A percentile compares a stretch with the other conserved stretches of the same genome.
These are phyloP conservation scores for Carcina quercana DNA, from an alignment of 2,888 invertebrate species.

Conservation along the genomic window DNA sequence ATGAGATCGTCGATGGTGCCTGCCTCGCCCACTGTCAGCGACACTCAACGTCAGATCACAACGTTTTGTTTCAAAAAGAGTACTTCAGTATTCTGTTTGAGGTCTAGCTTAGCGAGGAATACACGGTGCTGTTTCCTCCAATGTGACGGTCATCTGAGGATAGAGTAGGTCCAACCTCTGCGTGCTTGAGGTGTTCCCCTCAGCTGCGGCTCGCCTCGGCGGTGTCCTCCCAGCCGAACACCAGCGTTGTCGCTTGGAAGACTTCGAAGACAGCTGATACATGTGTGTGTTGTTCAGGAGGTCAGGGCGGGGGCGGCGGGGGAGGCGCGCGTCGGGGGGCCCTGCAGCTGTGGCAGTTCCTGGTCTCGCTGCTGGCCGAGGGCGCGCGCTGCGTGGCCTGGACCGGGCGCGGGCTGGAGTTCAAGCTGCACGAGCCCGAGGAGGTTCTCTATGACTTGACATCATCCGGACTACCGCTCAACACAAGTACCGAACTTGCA, in stretches of 20 bases:
- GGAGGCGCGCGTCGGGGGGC: slow-evolving; percentile 81
- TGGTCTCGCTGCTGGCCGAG: slow-evolving; percentile 85
- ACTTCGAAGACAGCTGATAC: no score
- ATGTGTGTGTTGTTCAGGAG: no score
- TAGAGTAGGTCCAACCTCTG: neutral
- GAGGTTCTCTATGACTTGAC: no score
- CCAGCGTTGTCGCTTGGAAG: no score
- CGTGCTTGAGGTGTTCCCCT: no score
- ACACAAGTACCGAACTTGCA: no score
- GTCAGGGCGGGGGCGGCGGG: slow-evolving; percentile 2
- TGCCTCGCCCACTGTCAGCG: neutral
- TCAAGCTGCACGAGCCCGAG: slow-evolving; percentile 96
- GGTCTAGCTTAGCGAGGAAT: no score
- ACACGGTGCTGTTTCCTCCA: neutral
- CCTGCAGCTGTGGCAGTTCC: slow-evolving; percentile 95
- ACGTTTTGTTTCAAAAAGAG: neutral
- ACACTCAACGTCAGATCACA: no score
- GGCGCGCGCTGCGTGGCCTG: slow-evolving; percentile 90
- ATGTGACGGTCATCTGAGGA: neutral
- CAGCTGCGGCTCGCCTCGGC: no score
- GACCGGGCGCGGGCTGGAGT: slow-evolving; percentile 96
- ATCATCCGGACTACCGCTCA: no score
- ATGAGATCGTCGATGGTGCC: neutral
- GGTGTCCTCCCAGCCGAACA: no score
- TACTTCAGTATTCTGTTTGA: no score